Base-by-base conservation (phyloP, 2,113 vertebrate species). In the Indicator maculatus region DNA sequence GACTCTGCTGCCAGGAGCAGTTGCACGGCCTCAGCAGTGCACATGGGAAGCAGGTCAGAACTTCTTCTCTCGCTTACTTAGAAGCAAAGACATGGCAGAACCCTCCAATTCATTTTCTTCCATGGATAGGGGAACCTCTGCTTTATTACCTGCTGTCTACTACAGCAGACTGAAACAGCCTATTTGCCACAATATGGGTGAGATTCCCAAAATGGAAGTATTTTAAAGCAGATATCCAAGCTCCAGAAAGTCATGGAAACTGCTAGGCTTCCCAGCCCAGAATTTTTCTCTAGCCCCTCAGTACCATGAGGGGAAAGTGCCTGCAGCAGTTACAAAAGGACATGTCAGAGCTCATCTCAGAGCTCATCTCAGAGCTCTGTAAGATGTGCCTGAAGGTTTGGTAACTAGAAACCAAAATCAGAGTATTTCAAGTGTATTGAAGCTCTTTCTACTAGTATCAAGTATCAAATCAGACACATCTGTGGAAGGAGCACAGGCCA, bases 311-410 rank as follows among this genome's bases (percentile, higher is more conserved):
- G 89, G 65, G 64, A 93, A 93, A 95, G n/a, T 36, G 94, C 93
- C 95, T 93, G 82, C 91, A 96, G 96, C 93, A 83, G n/a, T 27
- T 86, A 77, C 65, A 90, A 28, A 83, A 53, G 20, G 72, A 74
- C 93, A 69, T 86, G 96, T 96, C 83, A 83, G 83, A 95, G 93
- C 94, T 63, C 76, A 96, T 95, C 88, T 96, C 83, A 83, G 83
- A 95, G 93, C 94, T 63, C 76, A 96, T 95, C 88, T 81, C 76
- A 53, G 45, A 93, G 87, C 73, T 81, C 73, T 84, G 69, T 64
- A 94, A 96, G 79, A 94, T 83, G 17, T 84, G 94, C 94, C 95
- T 95, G 90, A 86, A 95, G 91, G 83, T 95, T 95, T 90, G 61
- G 70, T 94, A 91, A 94, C 79, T 15, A 90, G 83, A 95, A 94